Evolutionary conservation across 2,888 invertebrate species (phyloP), one percentile per base, ranked within the genome.

Genomic region (Leptopilina drosophilae): DNA sequence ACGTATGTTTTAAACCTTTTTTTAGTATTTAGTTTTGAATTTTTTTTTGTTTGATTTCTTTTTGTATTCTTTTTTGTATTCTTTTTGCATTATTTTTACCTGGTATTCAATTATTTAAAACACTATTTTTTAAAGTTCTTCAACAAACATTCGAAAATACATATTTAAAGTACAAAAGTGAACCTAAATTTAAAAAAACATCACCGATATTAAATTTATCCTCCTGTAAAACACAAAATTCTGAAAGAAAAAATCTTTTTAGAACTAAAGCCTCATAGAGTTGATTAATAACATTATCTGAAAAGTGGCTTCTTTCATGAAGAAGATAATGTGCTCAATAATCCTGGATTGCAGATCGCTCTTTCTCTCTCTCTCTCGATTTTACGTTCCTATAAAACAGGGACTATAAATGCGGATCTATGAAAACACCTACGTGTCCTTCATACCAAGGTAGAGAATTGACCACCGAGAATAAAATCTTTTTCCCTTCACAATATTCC

Each of bases 331-430:
- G 46, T n/a, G 20, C 46, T 67, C 46, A 67, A 67, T 67, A 67
- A 46, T 46, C 46, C 5, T 33, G 9, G 53, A n/a, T 49, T 49
- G 69, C 26, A 9, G 53, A 49, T 67, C 12, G 62, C 62, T 46
- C 33, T 2, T 4, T 33, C 33, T 33, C 33, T 33, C 33, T 33
- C 33, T 33, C 33, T 33, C 14, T 53, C 49, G 14, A 69, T 12
- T 69, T 69, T 69, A 26, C 26, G 49, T 53, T 33, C 49, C 53
- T 53, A 53, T 69, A 69, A 69, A 69, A 7, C 49, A 26, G 20
- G 49, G 49, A 69, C 67, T 53, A 67, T 67, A 69, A 69, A 69
- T 53, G 49, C 20, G 49, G 67, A 69, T 46, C 67, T 49, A 69
- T 49, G 49, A 69, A 69, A 49, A 49, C 49, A 69, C 67, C 67